These are phyloP conservation scores for Abramis brama DNA, from an alignment of 2,113 vertebrate genomes.

Conservation along the genomic window DNA sequence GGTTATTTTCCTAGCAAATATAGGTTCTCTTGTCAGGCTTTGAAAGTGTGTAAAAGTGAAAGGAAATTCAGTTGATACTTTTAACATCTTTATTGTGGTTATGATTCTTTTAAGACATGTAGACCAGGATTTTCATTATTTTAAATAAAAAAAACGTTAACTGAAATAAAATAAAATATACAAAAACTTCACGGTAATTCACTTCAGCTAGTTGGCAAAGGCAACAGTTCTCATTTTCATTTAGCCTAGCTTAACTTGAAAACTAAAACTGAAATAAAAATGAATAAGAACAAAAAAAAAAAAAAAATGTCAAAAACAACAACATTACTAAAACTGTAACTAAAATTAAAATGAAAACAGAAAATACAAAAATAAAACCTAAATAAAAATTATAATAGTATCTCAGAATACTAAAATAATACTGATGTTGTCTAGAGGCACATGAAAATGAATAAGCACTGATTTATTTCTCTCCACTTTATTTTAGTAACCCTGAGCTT, in stretches of 20 bases:
- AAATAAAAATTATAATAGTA: neutral
- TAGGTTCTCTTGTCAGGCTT: neutral
- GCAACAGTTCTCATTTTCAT: neutral
- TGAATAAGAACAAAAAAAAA: neutral
- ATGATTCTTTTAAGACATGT: neutral
- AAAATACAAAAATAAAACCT: neutral
- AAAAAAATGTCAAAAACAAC: neutral
- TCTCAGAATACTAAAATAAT: neutral
- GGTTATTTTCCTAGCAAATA: neutral
- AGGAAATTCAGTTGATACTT: neutral
- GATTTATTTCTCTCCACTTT: constrained; percentile 20
- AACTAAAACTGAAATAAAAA: no score
- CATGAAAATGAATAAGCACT: constrained; percentile 16
- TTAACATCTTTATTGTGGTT: neutral
- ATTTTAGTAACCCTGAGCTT: neutral
- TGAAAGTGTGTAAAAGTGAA: neutral
- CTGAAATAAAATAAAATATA: neutral
- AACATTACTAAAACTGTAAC: neutral
- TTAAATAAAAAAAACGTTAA: neutral
- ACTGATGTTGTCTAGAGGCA: neutral
- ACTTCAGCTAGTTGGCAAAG: neutral
- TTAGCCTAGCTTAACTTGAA: neutral
- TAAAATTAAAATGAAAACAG: neutral
- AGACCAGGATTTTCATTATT: neutral
- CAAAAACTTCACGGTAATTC: neutral